phyloP scores from a whole-genome alignment of 2,113 vertebrate genomes.

The Brachyhypopomus gauderio region DNA sequence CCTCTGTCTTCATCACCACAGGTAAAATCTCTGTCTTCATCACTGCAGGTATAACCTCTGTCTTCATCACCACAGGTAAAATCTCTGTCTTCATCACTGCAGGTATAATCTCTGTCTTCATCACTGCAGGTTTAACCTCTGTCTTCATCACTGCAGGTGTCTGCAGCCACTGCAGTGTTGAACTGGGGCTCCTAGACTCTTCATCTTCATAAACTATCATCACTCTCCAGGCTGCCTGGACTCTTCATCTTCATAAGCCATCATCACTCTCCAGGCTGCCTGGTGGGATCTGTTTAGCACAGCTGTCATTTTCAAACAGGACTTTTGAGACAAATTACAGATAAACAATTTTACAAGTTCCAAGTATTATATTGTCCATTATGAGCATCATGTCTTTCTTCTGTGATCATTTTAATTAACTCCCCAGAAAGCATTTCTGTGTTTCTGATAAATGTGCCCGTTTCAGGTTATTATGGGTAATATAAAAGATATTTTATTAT shows the following conservation, averaged over 20 bases:
- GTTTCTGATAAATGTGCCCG: too few relatives aligned
- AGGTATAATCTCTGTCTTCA: neutral
- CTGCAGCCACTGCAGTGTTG: slow-evolving; percentile 76
- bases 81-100: neutral
- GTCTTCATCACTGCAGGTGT: too few relatives aligned
- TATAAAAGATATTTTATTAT: too few relatives aligned
- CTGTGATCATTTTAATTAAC: too few relatives aligned
- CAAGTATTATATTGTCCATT: too few relatives aligned
- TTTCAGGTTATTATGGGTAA: too few relatives aligned
- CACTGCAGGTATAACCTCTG: neutral
- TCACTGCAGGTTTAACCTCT: too few relatives aligned
- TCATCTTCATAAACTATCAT: slow-evolving; percentile 78
- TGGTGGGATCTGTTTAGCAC: slow-evolving; percentile 67
- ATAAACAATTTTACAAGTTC: too few relatives aligned
- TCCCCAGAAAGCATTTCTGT: too few relatives aligned
- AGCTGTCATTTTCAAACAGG: too few relatives aligned
- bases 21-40: slow-evolving; percentile 8
- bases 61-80: slow-evolving; percentile 49
- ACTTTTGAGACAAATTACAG: too few relatives aligned
- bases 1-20: slow-evolving; percentile 29
- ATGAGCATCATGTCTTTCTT: too few relatives aligned
- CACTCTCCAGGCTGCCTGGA: slow-evolving; percentile 68
- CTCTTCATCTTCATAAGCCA: slow-evolving; percentile 77
- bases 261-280: slow-evolving; percentile 70
- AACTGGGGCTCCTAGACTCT: slow-evolving; percentile 76